These are phyloP conservation scores for Halesus radiatus DNA, from an alignment of 1,140 invertebrate genomes.

Conservation along the genomic window DNA sequence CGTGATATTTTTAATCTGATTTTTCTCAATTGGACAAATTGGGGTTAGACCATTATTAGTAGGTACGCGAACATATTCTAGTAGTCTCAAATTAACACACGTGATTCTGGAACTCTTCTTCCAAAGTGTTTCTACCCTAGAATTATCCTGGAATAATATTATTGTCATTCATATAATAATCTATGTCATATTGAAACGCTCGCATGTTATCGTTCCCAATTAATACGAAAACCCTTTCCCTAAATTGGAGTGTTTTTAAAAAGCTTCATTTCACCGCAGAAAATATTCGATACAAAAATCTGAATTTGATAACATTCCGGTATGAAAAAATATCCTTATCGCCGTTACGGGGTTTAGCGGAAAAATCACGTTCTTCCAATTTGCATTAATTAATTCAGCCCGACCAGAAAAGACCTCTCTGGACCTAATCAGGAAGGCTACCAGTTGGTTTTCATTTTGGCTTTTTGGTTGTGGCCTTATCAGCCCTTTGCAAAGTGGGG, in stretches of 20 bases:
- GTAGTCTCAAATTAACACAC: too few relatives aligned
- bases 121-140: too few relatives aligned
- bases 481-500: too few relatives aligned
- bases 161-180: neutral
- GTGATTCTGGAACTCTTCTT: too few relatives aligned
- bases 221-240: neutral
- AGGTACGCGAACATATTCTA: too few relatives aligned
- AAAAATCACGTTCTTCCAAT: conserved; percentile 25
- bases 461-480: too few relatives aligned
- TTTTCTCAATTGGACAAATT: too few relatives aligned
- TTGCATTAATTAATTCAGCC: conserved; percentile 17
- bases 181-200: neutral
- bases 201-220: too few relatives aligned
- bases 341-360: neutral
- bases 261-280: neutral
- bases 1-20: too few relatives aligned
- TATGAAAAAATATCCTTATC: conserved; percentile 20
- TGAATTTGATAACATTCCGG: neutral
- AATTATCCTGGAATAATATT: neutral
- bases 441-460: too few relatives aligned
- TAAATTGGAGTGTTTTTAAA: neutral
- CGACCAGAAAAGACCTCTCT: neutral
- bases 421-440: too few relatives aligned
- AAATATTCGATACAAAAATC: neutral
- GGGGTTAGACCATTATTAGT: too few relatives aligned